phyloP scores from a whole-genome alignment of 1,140 invertebrate species.

The Heliconius hermathena region DNA sequence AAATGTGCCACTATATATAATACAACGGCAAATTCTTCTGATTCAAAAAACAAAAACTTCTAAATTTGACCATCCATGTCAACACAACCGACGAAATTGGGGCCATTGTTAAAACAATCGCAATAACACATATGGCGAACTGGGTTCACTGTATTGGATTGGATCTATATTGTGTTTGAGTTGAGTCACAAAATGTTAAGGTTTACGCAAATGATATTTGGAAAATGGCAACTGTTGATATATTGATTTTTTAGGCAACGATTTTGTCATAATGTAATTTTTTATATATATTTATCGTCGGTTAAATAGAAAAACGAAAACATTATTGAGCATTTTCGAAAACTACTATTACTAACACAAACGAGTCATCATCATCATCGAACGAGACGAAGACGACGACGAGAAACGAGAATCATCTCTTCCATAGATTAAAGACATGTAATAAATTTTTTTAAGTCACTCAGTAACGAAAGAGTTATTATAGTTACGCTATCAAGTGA shows the following conservation, averaged over 20 bases:
- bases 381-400: too few relatives aligned
- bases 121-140: constrained; percentile 6
- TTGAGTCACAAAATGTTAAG: neutral
- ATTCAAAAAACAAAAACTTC: neutral
- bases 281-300: neutral
- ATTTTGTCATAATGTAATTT: neutral
- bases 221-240: neutral
- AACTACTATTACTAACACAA: too few relatives aligned
- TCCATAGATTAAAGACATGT: too few relatives aligned
- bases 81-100: neutral
- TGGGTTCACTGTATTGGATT: neutral
- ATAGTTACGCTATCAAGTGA: too few relatives aligned
- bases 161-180: neutral
- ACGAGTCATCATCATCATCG: too few relatives aligned
- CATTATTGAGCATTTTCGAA: too few relatives aligned
- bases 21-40: neutral
- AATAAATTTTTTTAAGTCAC: too few relatives aligned
- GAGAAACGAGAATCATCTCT: too few relatives aligned
- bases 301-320: too few relatives aligned
- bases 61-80: neutral
- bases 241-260: neutral
- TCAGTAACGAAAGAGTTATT: too few relatives aligned
- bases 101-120: constrained; percentile 10
- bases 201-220: constrained; percentile 5
- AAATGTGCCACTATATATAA: neutral